phyloP scores from a whole-genome alignment of 1,140 invertebrate species.

The Lucilia cuprina region DNA sequence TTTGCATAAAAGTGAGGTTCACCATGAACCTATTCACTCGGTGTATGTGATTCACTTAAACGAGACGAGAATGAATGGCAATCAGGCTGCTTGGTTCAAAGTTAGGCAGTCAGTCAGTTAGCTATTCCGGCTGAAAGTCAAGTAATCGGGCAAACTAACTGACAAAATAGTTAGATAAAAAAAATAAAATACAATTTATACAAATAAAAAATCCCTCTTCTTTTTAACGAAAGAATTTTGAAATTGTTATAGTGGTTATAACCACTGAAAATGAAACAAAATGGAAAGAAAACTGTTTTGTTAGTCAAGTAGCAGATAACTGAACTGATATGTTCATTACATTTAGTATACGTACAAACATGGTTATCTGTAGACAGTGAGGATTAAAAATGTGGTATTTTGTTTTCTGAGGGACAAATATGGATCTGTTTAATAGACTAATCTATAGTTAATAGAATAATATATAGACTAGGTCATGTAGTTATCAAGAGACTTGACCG shows the following conservation, averaged over 20 bases:
- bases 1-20: conserved; percentile 11
- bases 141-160: background rate
- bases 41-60: background rate
- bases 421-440: no score
- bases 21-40: conserved; percentile 28
- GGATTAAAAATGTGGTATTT: no score
- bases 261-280: background rate
- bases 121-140: background rate
- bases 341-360: background rate
- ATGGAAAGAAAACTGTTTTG: background rate
- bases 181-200: background rate
- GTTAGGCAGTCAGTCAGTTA: background rate
- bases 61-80: background rate
- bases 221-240: background rate
- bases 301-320: conserved; percentile 7
- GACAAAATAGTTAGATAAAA: background rate
- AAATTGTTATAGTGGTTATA: conserved; percentile 12
- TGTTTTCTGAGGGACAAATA: no score
- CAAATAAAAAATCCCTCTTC: background rate
- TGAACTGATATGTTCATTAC: conserved; percentile 5
- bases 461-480: no score
- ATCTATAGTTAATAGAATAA: no score
- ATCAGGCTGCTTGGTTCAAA: background rate
- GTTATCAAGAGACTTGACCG: no score
- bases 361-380: no score